Evolutionary conservation across 2,113 vertebrate genomes (phyloP).

Genomic region (Tursiops truncatus): DNA sequence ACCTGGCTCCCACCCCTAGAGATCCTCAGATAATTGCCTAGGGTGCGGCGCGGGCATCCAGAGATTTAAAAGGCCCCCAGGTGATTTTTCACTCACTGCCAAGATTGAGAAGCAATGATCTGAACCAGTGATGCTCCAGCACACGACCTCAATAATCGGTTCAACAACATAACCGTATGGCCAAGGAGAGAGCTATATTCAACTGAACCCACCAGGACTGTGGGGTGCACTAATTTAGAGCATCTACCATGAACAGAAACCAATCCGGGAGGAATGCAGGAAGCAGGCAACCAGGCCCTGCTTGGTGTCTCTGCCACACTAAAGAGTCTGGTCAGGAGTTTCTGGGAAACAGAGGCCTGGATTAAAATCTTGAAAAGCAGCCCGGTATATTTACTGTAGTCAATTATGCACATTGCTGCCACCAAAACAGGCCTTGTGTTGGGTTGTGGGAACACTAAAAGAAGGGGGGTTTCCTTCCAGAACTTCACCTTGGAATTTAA

Average conservation of each 20-base stretch:
- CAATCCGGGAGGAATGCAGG: background rate
- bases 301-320: background rate
- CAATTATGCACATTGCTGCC: background rate
- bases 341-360: background rate
- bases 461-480: background rate
- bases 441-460: background rate
- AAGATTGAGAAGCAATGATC: background rate
- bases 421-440: background rate
- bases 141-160: background rate
- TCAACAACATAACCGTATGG: background rate
- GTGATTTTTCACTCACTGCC: background rate
- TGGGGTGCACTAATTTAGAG: background rate
- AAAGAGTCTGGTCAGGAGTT: background rate
- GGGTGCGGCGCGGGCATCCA: background rate
- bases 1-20: background rate
- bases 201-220: background rate
- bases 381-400: background rate
- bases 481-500: slow-evolving; percentile 37
- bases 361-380: background rate
- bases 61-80: background rate
- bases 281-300: background rate
- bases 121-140: background rate
- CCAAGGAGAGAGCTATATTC: background rate
- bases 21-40: background rate
- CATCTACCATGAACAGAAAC: background rate